phyloP scores from a whole-genome alignment of 2,888 invertebrate species.

The Luperina testacea region DNA sequence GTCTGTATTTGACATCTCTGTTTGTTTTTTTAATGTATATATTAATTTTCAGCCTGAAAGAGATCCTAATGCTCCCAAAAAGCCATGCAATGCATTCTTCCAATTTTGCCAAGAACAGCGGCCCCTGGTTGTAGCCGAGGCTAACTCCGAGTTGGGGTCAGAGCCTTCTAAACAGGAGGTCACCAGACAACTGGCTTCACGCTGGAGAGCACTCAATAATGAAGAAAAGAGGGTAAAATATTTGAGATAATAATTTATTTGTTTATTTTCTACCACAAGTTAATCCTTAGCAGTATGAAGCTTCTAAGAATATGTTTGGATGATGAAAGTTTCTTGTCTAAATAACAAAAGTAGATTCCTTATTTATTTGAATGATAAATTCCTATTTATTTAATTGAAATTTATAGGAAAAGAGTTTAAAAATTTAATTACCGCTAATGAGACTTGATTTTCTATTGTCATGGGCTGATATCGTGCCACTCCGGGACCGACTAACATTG shows the following conservation, averaged over 20 bases:
- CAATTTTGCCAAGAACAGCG: conserved; percentile 95
- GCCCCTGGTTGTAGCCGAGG: conserved; percentile 92
- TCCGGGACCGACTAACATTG: neutral
- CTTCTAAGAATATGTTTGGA: neutral
- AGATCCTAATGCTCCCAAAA: conserved; percentile 94
- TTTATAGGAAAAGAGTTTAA: neutral
- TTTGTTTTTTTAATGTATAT: neutral
- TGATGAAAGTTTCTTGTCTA: neutral
- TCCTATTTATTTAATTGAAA: neutral
- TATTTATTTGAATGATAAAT: neutral
- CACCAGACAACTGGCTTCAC: conserved; percentile 93
- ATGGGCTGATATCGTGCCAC: no score
- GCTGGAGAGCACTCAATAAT: conserved; percentile 93
- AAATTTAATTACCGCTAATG: no score
- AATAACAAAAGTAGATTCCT: neutral
- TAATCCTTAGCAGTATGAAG: neutral
- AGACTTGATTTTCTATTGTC: no score
- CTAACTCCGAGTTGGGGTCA: conserved; percentile 91
- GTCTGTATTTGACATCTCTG: no score
- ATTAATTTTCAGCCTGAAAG: conserved; percentile 81
- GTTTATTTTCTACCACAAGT: neutral
- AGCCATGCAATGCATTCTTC: conserved; percentile 95
- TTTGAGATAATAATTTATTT: neutral
- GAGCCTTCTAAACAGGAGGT: conserved; percentile 94
- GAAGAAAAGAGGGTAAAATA: conserved; percentile 92